Percentiles rank a stretch among this genome's conserved stretches.
These are phyloP conservation scores for Oreochromis tanganicae DNA, from an alignment of 2,113 vertebrate species.

Conservation along the genomic window DNA sequence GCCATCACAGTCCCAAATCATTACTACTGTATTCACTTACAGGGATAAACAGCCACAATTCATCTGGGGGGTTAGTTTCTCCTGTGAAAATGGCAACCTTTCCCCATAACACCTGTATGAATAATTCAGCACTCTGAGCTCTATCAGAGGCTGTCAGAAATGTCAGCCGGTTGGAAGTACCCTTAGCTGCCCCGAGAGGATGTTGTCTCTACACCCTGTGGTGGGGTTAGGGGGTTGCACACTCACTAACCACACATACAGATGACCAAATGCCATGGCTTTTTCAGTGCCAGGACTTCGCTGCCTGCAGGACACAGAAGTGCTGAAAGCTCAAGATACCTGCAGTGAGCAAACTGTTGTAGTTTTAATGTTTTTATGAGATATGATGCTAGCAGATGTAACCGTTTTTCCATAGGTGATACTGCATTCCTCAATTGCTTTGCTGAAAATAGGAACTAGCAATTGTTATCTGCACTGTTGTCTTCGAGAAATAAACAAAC, in stretches of 20 bases:
- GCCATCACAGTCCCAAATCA: constrained; percentile 18
- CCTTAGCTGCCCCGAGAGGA: constrained; percentile 47
- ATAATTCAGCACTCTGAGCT: constrained; percentile 63
- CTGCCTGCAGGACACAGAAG: constrained; percentile 3
- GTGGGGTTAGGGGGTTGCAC: constrained; percentile 31
- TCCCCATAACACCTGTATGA: constrained; percentile 58
- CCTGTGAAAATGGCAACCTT: constrained; percentile 58
- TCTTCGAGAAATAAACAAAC: not conserved
- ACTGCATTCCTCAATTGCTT: not conserved
- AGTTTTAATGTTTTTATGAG: not conserved
- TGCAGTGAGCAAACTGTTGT: not conserved
- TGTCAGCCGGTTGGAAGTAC: constrained; percentile 58
- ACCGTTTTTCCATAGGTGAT: not conserved
- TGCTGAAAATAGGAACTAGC: not conserved
- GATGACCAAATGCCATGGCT: constrained; percentile 33
- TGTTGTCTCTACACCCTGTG: constrained; percentile 44
- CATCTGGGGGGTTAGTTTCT: constrained; percentile 34
- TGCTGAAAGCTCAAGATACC: not conserved
- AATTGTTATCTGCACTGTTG: not conserved
- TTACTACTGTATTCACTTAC: constrained; percentile 38
- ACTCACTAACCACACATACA: not conserved
- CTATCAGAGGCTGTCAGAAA: constrained; percentile 68
- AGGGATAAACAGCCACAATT: constrained; percentile 45
- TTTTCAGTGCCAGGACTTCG: constrained; percentile 3
- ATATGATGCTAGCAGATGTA: not conserved